A percentile compares a stretch with the other conserved stretches of the same genome.
phyloP scores from a whole-genome alignment of 2,888 invertebrate genomes.

The Sicus ferrugineus region DNA sequence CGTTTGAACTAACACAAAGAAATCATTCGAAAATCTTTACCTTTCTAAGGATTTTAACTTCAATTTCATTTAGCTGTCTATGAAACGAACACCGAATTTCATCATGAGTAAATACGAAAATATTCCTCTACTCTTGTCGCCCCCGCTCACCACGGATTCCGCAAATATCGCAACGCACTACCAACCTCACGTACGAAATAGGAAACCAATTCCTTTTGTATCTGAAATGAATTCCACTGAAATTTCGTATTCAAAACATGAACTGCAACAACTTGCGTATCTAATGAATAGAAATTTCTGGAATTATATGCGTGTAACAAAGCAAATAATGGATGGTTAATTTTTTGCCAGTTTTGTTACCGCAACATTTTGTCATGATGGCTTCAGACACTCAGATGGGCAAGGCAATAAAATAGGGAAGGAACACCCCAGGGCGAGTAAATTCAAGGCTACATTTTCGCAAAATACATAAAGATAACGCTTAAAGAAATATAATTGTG shows the following conservation, averaged over 20 bases:
- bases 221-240: slow-evolving; percentile 3
- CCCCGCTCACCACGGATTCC: neutral
- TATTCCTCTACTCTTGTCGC: too few relatives aligned
- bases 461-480: too few relatives aligned
- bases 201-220: neutral
- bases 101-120: too few relatives aligned
- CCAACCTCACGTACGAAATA: neutral
- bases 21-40: too few relatives aligned
- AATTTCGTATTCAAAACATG: slow-evolving; percentile 27
- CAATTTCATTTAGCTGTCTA: too few relatives aligned
- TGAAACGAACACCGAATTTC: too few relatives aligned
- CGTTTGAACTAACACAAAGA: too few relatives aligned
- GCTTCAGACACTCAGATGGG: neutral
- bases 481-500: too few relatives aligned
- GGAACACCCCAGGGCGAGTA: too few relatives aligned
- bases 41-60: too few relatives aligned
- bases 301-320: neutral
- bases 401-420: neutral
- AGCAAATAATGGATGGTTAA: slow-evolving; percentile 1
- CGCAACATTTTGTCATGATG: neutral
- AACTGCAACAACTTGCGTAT: slow-evolving; percentile 3
- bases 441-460: too few relatives aligned
- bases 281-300: slow-evolving; percentile 15
- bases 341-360: neutral
- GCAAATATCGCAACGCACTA: neutral